These are phyloP conservation scores for Maccullochella peelii DNA, from an alignment of 2,113 vertebrate species.

Conservation along the genomic window DNA sequence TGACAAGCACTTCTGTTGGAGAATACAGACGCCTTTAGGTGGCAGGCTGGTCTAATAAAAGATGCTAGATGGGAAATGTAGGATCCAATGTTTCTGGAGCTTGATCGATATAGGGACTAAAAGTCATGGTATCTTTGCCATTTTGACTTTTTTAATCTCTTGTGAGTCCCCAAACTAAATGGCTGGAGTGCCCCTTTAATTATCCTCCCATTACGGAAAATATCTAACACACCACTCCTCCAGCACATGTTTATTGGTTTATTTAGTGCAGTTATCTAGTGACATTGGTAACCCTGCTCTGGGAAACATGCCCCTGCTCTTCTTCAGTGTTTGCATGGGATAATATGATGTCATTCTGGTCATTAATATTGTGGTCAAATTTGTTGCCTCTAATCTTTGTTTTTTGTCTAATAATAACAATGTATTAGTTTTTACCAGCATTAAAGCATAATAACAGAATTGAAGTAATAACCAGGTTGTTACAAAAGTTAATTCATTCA, in stretches of 20 bases:
- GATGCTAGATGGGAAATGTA: not conserved
- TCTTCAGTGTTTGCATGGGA: constrained; percentile 18
- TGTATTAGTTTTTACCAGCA: constrained; percentile 25
- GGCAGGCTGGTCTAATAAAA: not conserved
- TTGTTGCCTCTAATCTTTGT: constrained; percentile 12
- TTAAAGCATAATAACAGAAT: constrained; percentile 31
- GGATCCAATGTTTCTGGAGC: not conserved
- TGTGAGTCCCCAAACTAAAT: not conserved
- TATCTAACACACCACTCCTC: not conserved
- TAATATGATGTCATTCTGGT: constrained; percentile 29
- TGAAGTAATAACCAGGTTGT: constrained; percentile 49
- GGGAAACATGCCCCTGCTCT: constrained; percentile 1
- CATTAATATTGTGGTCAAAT: constrained; percentile 6
- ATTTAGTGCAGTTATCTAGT: not conserved
- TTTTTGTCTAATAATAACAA: constrained; percentile 25
- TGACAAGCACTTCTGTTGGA: not conserved
- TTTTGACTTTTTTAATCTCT: not conserved
- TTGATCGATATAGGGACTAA: not conserved
- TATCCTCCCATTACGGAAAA: not conserved
- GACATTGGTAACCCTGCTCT: not conserved
- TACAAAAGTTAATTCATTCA: constrained; percentile 20
- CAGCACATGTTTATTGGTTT: not conserved
- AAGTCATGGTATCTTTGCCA: not conserved
- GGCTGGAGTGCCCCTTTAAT: not conserved
- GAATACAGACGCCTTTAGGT: not conserved